Evolutionary conservation across 2,113 vertebrate genomes (phyloP).

Genomic region (Cercocebus atys): DNA sequence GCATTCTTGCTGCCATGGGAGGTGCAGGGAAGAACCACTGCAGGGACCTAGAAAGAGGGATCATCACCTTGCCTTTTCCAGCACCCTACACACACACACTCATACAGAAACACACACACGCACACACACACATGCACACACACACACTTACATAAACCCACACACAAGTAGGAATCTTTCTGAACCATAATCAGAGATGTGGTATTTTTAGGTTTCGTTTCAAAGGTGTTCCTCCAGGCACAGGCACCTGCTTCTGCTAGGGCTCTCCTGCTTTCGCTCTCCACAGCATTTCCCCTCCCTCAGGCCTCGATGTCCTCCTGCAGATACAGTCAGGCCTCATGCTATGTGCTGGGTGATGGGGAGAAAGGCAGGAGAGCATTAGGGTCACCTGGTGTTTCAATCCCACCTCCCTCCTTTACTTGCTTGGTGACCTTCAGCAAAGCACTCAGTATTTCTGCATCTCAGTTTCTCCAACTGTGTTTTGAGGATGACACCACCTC

Average conservation of each 20-base stretch:
- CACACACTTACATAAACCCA: not conserved
- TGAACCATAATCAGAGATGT: not conserved
- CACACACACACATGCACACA: too few species aligned
- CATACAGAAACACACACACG: not conserved
- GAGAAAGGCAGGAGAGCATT: accelerated
- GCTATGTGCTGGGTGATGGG: not conserved
- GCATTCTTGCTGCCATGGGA: not conserved
- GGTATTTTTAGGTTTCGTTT: not conserved
- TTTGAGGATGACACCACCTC: not conserved
- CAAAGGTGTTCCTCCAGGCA: not conserved
- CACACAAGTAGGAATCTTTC: not conserved
- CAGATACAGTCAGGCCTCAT: not conserved
- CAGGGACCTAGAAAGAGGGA: too few species aligned
- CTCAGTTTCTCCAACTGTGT: not conserved
- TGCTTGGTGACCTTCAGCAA: not conserved
- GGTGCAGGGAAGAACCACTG: not conserved
- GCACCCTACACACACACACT: not conserved
- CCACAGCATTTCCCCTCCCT: accelerated
- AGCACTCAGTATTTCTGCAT: not conserved
- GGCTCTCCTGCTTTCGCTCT: not conserved
- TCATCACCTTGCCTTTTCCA: not conserved
- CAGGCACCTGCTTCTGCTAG: not conserved
- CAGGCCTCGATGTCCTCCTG: accelerated
- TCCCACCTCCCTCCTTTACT: not conserved
- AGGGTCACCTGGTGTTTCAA: accelerated